Base-by-base conservation (phyloP, 2,113 vertebrate species). In the Amia ocellicauda region DNA sequence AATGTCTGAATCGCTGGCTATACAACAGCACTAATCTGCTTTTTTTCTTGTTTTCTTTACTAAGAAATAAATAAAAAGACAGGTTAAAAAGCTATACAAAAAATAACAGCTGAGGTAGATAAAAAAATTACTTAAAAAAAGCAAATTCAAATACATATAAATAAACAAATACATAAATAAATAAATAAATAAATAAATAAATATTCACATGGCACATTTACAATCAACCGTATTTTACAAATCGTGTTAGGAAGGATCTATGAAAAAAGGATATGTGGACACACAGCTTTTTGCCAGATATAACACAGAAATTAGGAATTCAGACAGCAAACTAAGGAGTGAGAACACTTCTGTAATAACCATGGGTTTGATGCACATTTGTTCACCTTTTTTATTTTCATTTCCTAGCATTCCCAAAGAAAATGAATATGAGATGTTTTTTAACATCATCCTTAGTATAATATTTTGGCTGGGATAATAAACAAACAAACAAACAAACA, bases 101-200 rank as follows among this genome's bases (percentile, higher is more conserved):
- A 66, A 58, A 52, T 31, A 60, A 60, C 23, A 27, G 49, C 47
- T 66, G 64, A 66, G 61, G 61, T 63, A 66, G 64, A 66, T 66
- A 60, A 51, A 57, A 55, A 57, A 58, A 60, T 60, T 26, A 20
- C 45, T 16, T 50, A 61, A 54, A 42, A 60, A n/a, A n/a, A 54
- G 27, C 42, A 42, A 59, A 66, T 52, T 40, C 49, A 60, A 41
- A 31, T 27, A 28, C 47, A 51, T 41, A 66, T 16, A 41, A 22
- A 36, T 40, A 36, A 49, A 27, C 4, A 20, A 53, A 54, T 27
- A 24, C 7, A 64, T 42, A 26, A 53, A 53, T 26, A 19, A 16
- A 14, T 4, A 53, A 53, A 53, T 19, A 7, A 13, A 23, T 26
- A 14, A 23, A 45, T 29, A 57, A 28, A 40, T 14, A 28, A 58